Evolutionary conservation across 2,888 invertebrate species (phyloP).

Genomic region (Pachymerium ferrugineum): DNA sequence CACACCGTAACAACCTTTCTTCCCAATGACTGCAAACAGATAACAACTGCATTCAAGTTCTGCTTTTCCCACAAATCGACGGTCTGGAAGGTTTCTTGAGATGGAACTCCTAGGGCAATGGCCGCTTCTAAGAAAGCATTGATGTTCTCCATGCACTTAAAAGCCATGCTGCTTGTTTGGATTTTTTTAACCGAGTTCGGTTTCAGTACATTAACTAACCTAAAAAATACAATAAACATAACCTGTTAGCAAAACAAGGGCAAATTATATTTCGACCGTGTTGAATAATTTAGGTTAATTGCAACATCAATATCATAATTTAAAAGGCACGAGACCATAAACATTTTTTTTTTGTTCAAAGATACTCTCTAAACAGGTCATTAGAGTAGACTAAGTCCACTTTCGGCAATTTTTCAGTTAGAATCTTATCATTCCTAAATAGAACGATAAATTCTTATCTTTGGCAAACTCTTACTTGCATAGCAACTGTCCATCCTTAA

Average conservation of each 20-base stretch:
- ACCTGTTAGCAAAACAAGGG: constrained; percentile 12
- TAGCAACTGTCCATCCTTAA: constrained; percentile 82
- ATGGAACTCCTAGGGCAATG: constrained; percentile 78
- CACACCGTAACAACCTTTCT: constrained; percentile 64
- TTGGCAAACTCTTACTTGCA: constrained; percentile 66
- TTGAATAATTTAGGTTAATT: not conserved
- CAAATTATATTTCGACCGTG: not conserved
- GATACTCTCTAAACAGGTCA: not conserved
- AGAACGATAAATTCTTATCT: constrained; percentile 33
- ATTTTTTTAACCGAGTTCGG: constrained; percentile 85
- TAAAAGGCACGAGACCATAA: no score
- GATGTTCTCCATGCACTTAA: constrained; percentile 99
- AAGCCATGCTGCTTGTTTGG: constrained; percentile 83
- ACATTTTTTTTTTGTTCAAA: not conserved
- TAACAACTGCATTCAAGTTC: constrained; percentile 92
- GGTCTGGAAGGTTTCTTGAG: constrained; percentile 93
- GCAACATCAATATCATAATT: not conserved
- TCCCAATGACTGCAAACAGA: constrained; percentile 88
- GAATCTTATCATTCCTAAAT: not conserved
- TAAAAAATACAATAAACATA: constrained; percentile 45
- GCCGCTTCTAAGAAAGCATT: constrained; percentile 84
- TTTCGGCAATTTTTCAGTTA: no score
- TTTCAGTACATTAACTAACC: constrained; percentile 78
- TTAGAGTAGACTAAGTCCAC: no score
- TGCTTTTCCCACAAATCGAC: constrained; percentile 95